Evolutionary conservation across 2,797 vertebrate genomes (phyloP), one percentile per base, ranked within the genome.

Genomic region (Parambassis ranga): DNA sequence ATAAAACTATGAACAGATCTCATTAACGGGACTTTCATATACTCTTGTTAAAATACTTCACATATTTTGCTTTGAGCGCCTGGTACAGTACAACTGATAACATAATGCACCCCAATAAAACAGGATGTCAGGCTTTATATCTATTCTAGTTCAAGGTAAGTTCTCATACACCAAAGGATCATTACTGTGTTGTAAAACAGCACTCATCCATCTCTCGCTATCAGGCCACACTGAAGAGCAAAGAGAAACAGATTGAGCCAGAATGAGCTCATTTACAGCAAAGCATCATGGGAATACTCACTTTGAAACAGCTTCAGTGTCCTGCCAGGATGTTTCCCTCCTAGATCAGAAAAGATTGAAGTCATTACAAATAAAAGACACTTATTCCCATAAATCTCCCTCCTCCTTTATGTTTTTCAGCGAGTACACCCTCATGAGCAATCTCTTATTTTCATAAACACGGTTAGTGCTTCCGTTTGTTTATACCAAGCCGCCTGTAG

Each of bases 191-290:
- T n/a, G n/a, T n/a, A n/a, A n/a, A n/a, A 55, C 42, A 48, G 18
- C 63, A 26, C 39, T 65, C 76, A 79, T 85, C 58, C 60, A 66
- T 87, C 71, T 74, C 30, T 46, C 31, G 42, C 43, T 77, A 81
- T 75, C 66, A 59, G 64, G 64, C 32, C 49, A 77, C 7, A 1
- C 43, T 37, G 44, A 64, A 32, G 49, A 70, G 42, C 56, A 46
- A 52, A 79, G 37, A 46, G 33, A 71, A 71, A 69, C 50, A 65
- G 48, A 35, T 44, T 32, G 22, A 53, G 59, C 50, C 46, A 42
- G 48, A 58, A 51, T 72, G 56, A 85, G 46, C 37, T 79, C 58
- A 71, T 65, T 43, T 32, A 38, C 38, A 51, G 23, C 8, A 49
- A 73, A 47, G 41, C 58, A 53, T 70, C 42, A 58, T 62, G 65